phyloP scores from a whole-genome alignment of 2,888 invertebrate genomes.

The Octodonta nipae region DNA sequence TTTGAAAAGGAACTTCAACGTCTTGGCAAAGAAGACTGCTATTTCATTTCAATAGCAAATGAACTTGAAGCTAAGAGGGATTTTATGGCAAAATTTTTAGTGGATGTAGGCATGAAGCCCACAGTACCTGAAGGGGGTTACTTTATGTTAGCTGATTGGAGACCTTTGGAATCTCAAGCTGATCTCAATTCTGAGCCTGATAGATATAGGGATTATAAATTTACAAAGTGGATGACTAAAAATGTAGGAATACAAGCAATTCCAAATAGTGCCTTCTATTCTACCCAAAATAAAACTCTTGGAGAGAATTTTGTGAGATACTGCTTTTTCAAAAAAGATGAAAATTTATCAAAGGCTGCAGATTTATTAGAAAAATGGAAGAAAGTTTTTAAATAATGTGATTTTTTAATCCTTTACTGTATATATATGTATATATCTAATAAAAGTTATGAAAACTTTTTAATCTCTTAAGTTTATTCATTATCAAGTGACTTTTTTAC shows the following conservation, averaged over 20 bases:
- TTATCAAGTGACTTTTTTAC: no score
- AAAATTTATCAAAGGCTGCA: conserved; percentile 52
- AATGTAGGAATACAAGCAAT: conserved; percentile 86
- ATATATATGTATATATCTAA: no score
- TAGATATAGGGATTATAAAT: conserved; percentile 71
- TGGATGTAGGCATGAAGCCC: conserved; percentile 74
- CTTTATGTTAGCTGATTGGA: conserved; percentile 92
- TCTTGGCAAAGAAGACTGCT: conserved; percentile 62
- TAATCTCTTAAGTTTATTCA: no score
- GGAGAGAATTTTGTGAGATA: conserved; percentile 81
- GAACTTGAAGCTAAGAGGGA: conserved; percentile 70
- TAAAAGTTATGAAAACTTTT: no score
- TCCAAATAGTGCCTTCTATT: conserved; percentile 89
- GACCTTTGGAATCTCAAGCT: conserved; percentile 55
- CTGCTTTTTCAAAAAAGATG: conserved; percentile 87
- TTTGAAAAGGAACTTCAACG: conserved; percentile 73
- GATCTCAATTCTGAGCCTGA: conserved; percentile 58
- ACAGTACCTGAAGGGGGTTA: conserved; percentile 93
- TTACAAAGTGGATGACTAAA: conserved; percentile 91
- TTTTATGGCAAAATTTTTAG: conserved; percentile 58
- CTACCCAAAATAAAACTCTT: conserved; percentile 58
- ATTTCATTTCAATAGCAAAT: conserved; percentile 60
- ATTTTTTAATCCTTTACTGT: no score
- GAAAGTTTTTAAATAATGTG: conserved; percentile 9
- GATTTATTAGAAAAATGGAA: conserved; percentile 52